Conservation (phyloP, 1,140 invertebrate genomes). For the Ceratitis capitata region DNA sequence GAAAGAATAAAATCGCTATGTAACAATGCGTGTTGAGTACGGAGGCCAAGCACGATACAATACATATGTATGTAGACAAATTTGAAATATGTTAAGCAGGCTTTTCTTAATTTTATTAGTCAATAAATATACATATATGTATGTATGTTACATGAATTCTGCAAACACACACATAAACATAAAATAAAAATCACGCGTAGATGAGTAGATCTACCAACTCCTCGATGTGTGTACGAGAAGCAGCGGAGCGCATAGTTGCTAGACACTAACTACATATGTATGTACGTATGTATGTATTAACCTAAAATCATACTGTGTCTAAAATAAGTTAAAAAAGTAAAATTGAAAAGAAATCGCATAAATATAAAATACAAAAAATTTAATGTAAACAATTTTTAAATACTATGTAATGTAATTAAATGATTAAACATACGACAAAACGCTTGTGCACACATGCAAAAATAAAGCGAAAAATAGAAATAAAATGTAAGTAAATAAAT, state of each 20-base stretch:
- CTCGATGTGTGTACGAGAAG: background rate
- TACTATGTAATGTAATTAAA: too few relatives aligned
- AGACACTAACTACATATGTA: background rate
- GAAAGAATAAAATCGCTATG: too few relatives aligned
- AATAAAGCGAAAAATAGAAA: conserved; percentile 8
- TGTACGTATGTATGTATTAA: background rate
- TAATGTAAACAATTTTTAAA: conserved; percentile 30
- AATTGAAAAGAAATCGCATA: background rate
- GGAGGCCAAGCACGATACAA: too few relatives aligned
- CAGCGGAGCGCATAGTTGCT: background rate
- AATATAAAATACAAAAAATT: background rate
- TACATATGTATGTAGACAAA: too few relatives aligned
- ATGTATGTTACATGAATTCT: background rate
- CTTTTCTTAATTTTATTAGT: background rate
- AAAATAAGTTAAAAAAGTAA: background rate
- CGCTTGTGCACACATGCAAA: conserved; percentile 3
- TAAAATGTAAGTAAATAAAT: too few relatives aligned
- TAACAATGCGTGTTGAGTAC: background rate
- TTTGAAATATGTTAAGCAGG: too few relatives aligned
- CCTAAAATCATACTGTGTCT: background rate
- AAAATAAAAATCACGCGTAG: background rate
- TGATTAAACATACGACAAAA: background rate
- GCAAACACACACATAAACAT: background rate
- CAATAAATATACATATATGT: conserved; percentile 1
- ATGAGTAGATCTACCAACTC: background rate